These are phyloP conservation scores for Thinocorus orbignyianus DNA, from an alignment of 2,113 vertebrate genomes.

Conservation along the genomic window DNA sequence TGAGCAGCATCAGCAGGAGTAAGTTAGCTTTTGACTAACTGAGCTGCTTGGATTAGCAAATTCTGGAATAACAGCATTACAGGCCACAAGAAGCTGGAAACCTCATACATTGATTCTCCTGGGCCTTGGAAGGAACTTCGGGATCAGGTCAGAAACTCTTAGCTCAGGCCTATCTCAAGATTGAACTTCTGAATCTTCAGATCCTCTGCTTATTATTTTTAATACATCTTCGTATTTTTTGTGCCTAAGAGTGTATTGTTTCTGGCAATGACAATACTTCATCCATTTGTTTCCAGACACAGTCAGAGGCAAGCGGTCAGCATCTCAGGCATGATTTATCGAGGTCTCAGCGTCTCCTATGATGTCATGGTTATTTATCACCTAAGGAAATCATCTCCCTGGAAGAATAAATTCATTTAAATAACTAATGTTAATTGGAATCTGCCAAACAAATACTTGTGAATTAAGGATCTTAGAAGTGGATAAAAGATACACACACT, in stretches of 20 bases:
- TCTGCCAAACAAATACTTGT: not conserved
- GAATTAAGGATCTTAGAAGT: not conserved
- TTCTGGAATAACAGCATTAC: not conserved
- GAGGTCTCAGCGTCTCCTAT: not conserved
- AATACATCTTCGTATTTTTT: not conserved
- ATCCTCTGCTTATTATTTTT: not conserved
- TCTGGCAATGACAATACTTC: not conserved
- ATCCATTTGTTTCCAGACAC: not conserved
- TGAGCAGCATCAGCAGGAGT: not conserved
- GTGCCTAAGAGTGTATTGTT: not conserved
- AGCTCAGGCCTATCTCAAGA: not conserved
- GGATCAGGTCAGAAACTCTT: not conserved
- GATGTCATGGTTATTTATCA: not conserved
- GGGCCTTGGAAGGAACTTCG: not conserved
- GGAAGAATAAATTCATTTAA: not conserved
- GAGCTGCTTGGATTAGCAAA: not conserved
- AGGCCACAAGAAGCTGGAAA: not conserved
- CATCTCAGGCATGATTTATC: not conserved
- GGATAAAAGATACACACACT: not conserved
- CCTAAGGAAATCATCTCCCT: not conserved
- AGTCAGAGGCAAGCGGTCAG: not conserved
- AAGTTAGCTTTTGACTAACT: not conserved
- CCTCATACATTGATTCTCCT: not conserved
- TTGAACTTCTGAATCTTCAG: not conserved
- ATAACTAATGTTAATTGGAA: not conserved